Evolutionary conservation across 2,113 vertebrate genomes (phyloP).

Genomic region (Grus americana): DNA sequence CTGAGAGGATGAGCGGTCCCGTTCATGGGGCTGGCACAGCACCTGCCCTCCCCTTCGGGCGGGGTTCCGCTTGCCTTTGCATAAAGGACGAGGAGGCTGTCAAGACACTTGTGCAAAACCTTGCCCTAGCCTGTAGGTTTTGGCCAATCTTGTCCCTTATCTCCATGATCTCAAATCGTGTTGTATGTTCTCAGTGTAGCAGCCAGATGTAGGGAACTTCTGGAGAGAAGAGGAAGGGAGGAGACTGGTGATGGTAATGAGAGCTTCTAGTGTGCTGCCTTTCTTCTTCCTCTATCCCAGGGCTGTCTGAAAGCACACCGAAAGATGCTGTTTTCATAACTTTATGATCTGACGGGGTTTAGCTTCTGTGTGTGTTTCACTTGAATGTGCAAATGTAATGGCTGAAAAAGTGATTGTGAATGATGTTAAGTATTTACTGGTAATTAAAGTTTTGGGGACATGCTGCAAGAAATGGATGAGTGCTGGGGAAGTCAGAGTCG

Average conservation of each 20-base stretch:
- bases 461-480: neutral
- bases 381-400: neutral
- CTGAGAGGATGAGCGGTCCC: neutral
- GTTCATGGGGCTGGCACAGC: neutral
- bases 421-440: neutral
- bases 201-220: neutral
- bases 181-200: neutral
- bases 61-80: neutral
- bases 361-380: neutral
- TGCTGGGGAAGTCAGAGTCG: neutral
- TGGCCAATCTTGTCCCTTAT: neutral
- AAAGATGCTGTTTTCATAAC: neutral
- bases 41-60: constrained; percentile 21
- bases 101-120: neutral
- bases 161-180: neutral
- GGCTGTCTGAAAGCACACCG: neutral
- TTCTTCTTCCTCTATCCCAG: neutral
- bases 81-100: neutral
- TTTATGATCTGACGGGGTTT: neutral
- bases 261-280: neutral
- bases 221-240: neutral
- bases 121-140: neutral
- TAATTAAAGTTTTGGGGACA: neutral
- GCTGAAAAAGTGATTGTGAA: neutral
- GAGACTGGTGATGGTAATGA: neutral